Base-by-base conservation (phyloP, 2,888 invertebrate species). In the Tethea ocularis region DNA sequence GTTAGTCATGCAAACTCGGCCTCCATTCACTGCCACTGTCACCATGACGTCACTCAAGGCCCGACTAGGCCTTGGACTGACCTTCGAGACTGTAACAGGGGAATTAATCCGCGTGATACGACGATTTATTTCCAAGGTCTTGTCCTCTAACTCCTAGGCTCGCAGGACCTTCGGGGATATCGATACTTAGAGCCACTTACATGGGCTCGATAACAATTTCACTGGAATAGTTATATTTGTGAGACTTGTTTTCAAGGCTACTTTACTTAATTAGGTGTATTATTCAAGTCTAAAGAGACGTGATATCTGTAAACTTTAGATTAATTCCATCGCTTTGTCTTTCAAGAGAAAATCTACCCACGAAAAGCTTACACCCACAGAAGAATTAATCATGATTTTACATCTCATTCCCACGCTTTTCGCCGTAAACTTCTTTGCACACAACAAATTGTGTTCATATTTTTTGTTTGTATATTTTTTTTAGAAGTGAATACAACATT, bases 51-150 rank as follows among this genome's bases (percentile, higher is more conserved):
- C 56, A 41, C 46, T n/a, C 70, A 64, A 72, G 67, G 68, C 58
- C 59, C 56, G n/a, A n/a, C 38, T 57, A 64, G 72, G 67, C 75
- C 82, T 78, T 77, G 70, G 59, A 60, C 52, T 65, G 71, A 71
- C 80, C 80, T 80, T 79, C 72, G 62, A 59, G 59, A 60, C 67
- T 67, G 66, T 69, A 69, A 63, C 61, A 58, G 70, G 68, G 72
- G 77, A 70, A 76, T 77, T 72, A 77, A 74, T 69, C 64, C 64
- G 66, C 67, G 64, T 69, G 68, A 77, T 74, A 62, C 69, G 68
- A 66, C 71, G 66, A 72, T 81, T 80, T 67, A 63, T 61, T 66
- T 24, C 60, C 78, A 86, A 86, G 87, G 87, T 57, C 75, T 61
- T 61, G 80, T 68, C 85, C 82, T 83, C 76, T 63, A 66, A 72